Evolutionary conservation across 2,797 vertebrate genomes (phyloP), one percentile per base, ranked within the genome.

Genomic region (Linurgus olivaceus): DNA sequence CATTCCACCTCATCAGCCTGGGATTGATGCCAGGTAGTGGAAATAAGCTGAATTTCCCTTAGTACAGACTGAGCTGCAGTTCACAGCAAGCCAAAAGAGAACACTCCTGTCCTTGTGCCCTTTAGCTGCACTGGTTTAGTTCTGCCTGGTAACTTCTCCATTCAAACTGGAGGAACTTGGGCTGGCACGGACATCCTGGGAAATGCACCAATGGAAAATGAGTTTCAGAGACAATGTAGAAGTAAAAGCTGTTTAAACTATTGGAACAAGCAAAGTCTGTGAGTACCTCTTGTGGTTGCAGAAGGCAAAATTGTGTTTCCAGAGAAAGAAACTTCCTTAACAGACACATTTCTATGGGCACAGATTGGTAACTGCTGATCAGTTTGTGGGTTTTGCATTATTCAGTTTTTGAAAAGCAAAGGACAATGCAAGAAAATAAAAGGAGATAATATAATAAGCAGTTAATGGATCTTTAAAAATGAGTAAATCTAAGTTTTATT

Each of bases 211-310:
- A 3, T 16, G 40, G 75, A 86, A 94, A 90, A 83, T 4, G 15
- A 90, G 59, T 37, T 82, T 70, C 54, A 71, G 68, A 68, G 35
- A 52, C 29, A 84, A 40, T 7, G 35, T 9, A 78, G 45, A 76
- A 65, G 35, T 58, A 93, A 85, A 77, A 58, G 52, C 72, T 88
- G 35, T 40, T 79, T 28, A 73, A 88, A 78, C 40, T 62, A 18
- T 1, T 70, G 55, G 74, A 86, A 76, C 55, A 91, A 73, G 73
- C 7, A 6, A 91, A 80, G 93, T 44, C 88, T 92, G 40, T 33
- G 95, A 96, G 90, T 76, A 93, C 94, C 94, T 96, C 94, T 96
- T 86, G 96, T 96, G 88, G 86, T 21, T 92, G 88, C 55, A 81
- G 51, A 82, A 84, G 66, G 93, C 24, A 76, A 74, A 62, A 58